A percentile compares a stretch with the other conserved stretches of the same genome.
phyloP scores from a whole-genome alignment of 2,888 invertebrate species.

The Volucella inanis region DNA sequence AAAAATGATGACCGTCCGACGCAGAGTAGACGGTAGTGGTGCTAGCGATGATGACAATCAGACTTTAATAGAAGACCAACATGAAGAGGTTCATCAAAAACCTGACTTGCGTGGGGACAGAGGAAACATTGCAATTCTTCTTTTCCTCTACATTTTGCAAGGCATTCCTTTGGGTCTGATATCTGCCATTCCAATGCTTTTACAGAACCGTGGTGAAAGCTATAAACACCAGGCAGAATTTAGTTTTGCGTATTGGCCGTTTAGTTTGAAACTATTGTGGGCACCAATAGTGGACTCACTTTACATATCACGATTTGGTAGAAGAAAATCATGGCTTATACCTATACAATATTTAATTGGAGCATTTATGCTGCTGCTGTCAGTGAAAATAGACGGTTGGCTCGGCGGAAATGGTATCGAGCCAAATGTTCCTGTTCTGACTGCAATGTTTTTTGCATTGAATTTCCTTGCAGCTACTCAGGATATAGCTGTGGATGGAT shows the following conservation, averaged over 20 bases:
- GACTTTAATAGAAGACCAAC: conserved; percentile 7
- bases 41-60: conserved; percentile 22
- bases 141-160: conserved; percentile 96
- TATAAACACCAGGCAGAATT: conserved; percentile 98
- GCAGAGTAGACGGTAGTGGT: conserved; percentile 37
- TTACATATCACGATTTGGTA: conserved; percentile 92
- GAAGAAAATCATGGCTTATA: conserved; percentile 97
- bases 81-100: conserved; percentile 77
- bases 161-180: conserved; percentile 97
- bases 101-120: conserved; percentile 88
- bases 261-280: conserved; percentile 96
- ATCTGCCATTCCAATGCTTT: conserved; percentile 96
- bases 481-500: conserved; percentile 99
- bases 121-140: conserved; percentile 91
- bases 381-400: conserved; percentile 89
- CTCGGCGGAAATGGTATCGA: conserved; percentile 85
- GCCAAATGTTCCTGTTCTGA: conserved; percentile 91
- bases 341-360: conserved; percentile 97
- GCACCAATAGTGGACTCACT: conserved; percentile 98
- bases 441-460: conserved; percentile 93
- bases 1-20: conserved; percentile 55
- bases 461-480: conserved; percentile 99
- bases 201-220: conserved; percentile 95
- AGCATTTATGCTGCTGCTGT: conserved; percentile 93
- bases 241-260: conserved; percentile 97